Conservation (phyloP, 1,140 invertebrate species). For the Scylla paramamosain region DNA sequence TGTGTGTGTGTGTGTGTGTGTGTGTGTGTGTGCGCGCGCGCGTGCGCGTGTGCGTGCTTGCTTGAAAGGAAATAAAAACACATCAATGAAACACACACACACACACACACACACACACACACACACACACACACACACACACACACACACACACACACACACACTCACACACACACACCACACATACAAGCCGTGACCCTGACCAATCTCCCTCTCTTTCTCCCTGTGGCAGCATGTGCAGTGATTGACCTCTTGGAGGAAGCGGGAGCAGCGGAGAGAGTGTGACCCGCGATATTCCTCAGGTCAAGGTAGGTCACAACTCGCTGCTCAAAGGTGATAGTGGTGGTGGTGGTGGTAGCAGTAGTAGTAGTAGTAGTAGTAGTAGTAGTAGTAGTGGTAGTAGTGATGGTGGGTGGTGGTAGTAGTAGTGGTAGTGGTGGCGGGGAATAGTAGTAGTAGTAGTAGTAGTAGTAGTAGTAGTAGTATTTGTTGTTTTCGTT, state of each 20-base stretch:
- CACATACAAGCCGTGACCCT: not conserved
- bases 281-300: constrained; percentile 60
- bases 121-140: constrained; percentile 26
- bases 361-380: not conserved
- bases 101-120: constrained; percentile 11
- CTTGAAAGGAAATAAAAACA: not conserved
- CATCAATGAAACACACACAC: not conserved
- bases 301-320: constrained; percentile 74
- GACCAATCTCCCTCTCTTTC: not conserved
- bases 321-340: not conserved
- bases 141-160: constrained; percentile 7
- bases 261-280: constrained; percentile 68
- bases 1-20: not conserved
- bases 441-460: too few relatives aligned
- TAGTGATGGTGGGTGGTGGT: not conserved
- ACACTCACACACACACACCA: constrained; percentile 5
- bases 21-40: not conserved
- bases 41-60: not conserved
- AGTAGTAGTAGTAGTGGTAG: constrained; percentile 1
- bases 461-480: too few relatives aligned
- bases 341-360: not conserved
- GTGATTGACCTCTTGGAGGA: constrained; percentile 76
- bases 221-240: constrained; percentile 69
- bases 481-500: not conserved
- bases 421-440: too few relatives aligned